A percentile compares a stretch with the other conserved stretches of the same genome.
These are phyloP conservation scores for Paragorgia papillata DNA, from an alignment of 92 coral and sea anemone species.

Conservation along the genomic window DNA sequence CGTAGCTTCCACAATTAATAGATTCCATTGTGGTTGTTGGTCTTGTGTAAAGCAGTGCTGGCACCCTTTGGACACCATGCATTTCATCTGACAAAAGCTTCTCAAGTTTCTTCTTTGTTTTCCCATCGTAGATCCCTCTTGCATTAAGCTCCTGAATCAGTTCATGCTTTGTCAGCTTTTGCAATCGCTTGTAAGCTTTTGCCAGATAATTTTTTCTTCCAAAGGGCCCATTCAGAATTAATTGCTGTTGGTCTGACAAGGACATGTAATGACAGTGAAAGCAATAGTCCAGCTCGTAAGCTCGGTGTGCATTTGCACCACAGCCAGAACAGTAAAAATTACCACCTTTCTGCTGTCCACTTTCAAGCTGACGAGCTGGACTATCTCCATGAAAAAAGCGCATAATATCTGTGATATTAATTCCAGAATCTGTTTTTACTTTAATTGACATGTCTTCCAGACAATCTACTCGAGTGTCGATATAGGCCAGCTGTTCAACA, in stretches of 20 bases:
- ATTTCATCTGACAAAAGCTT: too few species aligned
- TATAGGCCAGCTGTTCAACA: constrained; percentile 41
- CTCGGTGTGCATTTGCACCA: too few species aligned
- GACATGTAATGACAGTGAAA: too few species aligned
- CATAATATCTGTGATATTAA: constrained; percentile 45
- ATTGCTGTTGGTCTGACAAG: neutral
- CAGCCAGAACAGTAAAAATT: too few species aligned
- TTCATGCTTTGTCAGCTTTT: too few species aligned
- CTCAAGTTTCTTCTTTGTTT: neutral
- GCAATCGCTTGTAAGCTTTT: too few species aligned
- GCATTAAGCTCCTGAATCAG: too few species aligned
- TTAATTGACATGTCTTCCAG: too few species aligned
- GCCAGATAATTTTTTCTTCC: constrained; percentile 13
- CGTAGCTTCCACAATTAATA: constrained; percentile 47
- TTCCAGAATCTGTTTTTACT: constrained; percentile 1
- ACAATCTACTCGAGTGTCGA: constrained; percentile 41
- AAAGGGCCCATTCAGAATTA: neutral
- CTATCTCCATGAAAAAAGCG: constrained; percentile 65
- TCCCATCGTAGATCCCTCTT: neutral
- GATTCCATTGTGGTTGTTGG: constrained; percentile 17
- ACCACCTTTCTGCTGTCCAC: too few species aligned
- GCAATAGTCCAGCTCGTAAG: too few species aligned
- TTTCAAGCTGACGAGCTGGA: constrained; percentile 49
- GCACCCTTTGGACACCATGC: too few species aligned
- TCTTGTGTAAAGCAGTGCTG: neutral